Conservation (phyloP, 2,797 vertebrate species). For the Trachurus trachurus region DNA sequence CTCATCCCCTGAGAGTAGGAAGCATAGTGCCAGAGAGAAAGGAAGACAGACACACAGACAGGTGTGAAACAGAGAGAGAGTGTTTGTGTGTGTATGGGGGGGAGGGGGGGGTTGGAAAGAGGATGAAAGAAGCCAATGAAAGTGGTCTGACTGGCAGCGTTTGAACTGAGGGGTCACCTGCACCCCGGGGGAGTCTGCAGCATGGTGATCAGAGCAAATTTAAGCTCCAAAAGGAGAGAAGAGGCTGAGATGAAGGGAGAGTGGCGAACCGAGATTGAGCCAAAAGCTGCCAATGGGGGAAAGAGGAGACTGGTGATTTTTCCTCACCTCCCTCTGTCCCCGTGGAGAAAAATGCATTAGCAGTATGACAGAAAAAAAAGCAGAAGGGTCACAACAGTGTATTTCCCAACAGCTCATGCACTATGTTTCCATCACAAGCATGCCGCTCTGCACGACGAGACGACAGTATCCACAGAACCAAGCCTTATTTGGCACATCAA, state of each 20-base stretch:
- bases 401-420: constrained; percentile 42
- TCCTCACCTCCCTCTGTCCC: constrained; percentile 60
- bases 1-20: constrained; percentile 44
- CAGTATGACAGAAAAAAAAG: constrained; percentile 55
- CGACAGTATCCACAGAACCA: constrained; percentile 29
- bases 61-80: not conserved
- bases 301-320: constrained; percentile 43
- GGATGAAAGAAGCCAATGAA: constrained; percentile 69
- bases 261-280: constrained; percentile 23
- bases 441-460: constrained; percentile 18
- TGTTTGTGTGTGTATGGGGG: not conserved
- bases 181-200: constrained; percentile 55
- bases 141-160: constrained; percentile 60
- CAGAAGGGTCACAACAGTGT: constrained; percentile 52
- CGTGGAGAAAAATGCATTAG: constrained; percentile 70
- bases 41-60: constrained; percentile 30
- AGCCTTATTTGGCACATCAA: constrained; percentile 28
- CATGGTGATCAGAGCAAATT: constrained; percentile 54
- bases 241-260: constrained; percentile 53
- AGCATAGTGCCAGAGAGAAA: constrained; percentile 26
- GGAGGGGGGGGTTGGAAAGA: not conserved
- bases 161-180: constrained; percentile 73
- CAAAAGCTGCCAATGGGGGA: constrained; percentile 36
- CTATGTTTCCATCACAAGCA: constrained; percentile 40
- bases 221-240: constrained; percentile 32